Conservation (phyloP, 2,888 invertebrate genomes). For the Gortyna flavago region DNA sequence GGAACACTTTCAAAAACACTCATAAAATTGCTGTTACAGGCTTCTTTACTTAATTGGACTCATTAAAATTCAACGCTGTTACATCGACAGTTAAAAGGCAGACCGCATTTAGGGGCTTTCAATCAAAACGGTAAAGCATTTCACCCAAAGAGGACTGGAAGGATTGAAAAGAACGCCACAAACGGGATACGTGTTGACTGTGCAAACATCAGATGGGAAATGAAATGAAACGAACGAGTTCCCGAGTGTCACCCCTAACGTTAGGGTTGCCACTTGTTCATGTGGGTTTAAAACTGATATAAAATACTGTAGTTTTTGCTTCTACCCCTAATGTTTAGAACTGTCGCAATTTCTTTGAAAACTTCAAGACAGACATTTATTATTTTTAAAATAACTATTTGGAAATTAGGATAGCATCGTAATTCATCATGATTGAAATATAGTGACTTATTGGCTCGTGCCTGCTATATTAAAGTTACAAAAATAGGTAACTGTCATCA, state of each 20-base stretch:
- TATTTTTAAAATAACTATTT: background rate
- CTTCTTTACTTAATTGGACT: slow-evolving; percentile 63
- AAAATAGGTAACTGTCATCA: slow-evolving; percentile 17
- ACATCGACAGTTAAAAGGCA: slow-evolving; percentile 61
- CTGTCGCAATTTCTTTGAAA: background rate
- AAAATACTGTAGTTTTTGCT: background rate
- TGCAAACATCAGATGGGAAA: slow-evolving; percentile 82
- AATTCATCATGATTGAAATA: background rate
- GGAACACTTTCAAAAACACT: slow-evolving; percentile 49
- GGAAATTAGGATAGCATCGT: background rate
- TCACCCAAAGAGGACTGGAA: slow-evolving; percentile 70
- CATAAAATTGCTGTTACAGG: slow-evolving; percentile 45
- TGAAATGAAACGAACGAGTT: slow-evolving; percentile 81
- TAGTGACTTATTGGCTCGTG: slow-evolving; percentile 6
- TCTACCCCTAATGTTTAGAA: background rate
- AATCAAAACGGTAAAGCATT: slow-evolving; percentile 78
- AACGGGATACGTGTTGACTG: slow-evolving; percentile 77
- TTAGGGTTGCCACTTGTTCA: slow-evolving; percentile 62
- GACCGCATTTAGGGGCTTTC: slow-evolving; percentile 67
- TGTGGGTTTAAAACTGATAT: background rate
- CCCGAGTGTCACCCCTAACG: slow-evolving; percentile 73
- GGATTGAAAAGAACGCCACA: slow-evolving; percentile 73
- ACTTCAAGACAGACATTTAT: background rate
- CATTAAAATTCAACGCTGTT: slow-evolving; percentile 64
- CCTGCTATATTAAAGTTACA: background rate